Evolutionary conservation across 2,797 vertebrate genomes (phyloP), one percentile per base, ranked within the genome.

Genomic region (Orientallactaga sibirica): DNA sequence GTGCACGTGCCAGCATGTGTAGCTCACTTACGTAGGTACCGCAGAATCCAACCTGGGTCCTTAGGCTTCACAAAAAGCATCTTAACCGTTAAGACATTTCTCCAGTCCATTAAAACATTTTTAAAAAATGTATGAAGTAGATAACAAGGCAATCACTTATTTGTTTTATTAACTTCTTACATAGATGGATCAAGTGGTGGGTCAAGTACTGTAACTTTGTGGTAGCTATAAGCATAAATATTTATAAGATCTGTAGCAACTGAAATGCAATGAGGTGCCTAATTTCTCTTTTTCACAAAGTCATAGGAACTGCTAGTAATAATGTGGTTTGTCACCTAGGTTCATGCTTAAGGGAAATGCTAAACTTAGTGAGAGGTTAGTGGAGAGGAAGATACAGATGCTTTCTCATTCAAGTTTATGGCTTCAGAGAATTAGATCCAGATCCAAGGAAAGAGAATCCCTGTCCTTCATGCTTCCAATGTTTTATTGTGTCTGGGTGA

Each of bases 81-180:
- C 25, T 29, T 68, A 29, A 68, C 66, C 10, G 27, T 25, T 68
- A 27, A 68, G 66, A 22, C 64, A 48, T 48, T 48, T 68, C 66
- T 29, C 66, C 66, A 68, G 66, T 10, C 25, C 66, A 16, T 27
- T 12, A 27, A 68, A 68, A 68, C 27, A n/a, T 25, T 43, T 61
- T 48, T 48, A 7, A 48, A 67, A 76, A 77, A 37, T 68, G 52
- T 1, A 27, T 43, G 22, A 66, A 92, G 55, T 55, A 86, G 62
- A 71, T 94, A 93, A 71, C 27, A 81, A 84, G 55, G n/a, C 71
- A 77, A 73, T 52, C 16, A 33, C 62, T 75, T 76, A 71, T n/a
- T 71, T 86, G 24, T 43, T 89, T 93, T 89, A 82, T 91, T 88
- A 68, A 58, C n/a, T 73, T 93, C 19, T 82, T 88, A 58, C 24